Percentiles rank a stretch among this genome's conserved stretches.
Conservation (phyloP, 2,113 vertebrate genomes). For the Tenebrosternarchus preto region DNA sequence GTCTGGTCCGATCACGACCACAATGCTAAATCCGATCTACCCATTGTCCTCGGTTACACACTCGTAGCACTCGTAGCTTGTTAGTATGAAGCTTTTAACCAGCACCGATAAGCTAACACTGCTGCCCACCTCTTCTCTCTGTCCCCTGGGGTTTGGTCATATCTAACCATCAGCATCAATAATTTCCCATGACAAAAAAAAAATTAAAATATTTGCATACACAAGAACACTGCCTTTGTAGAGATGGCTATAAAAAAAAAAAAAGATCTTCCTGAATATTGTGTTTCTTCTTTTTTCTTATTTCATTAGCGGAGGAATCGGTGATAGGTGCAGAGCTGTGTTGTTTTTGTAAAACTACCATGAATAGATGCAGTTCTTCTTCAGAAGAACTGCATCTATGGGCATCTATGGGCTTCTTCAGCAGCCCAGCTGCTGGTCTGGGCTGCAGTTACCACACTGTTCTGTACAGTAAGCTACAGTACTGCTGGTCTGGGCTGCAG, state of each 20-base stretch:
- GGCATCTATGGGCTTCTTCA: too few species aligned
- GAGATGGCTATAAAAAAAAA: too few species aligned
- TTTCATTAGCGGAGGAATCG: too few species aligned
- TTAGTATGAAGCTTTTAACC: background rate
- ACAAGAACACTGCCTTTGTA: background rate
- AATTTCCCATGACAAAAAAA: background rate
- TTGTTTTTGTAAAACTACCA: too few species aligned
- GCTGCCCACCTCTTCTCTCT: background rate
- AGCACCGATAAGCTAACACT: background rate
- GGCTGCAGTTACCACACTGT: too few species aligned
- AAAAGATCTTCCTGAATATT: too few species aligned
- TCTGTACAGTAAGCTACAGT: too few species aligned
- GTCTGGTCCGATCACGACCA: slow-evolving; percentile 2
- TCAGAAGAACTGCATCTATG: too few species aligned
- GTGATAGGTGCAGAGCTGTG: background rate
- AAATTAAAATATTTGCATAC: too few species aligned
- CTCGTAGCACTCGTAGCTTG: background rate
- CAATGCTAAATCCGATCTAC: slow-evolving; percentile 12
- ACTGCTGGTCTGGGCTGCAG: too few species aligned
- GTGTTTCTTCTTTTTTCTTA: too few species aligned
- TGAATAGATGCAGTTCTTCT: too few species aligned
- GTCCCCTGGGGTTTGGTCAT: background rate
- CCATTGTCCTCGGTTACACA: slow-evolving; percentile 23
- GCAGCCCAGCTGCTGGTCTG: background rate
- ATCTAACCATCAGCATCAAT: background rate